A percentile compares a stretch with the other conserved stretches of the same genome.
These are phyloP conservation scores for Chymomyza procnemis DNA, from an alignment of 2,888 invertebrate genomes.

Conservation along the genomic window DNA sequence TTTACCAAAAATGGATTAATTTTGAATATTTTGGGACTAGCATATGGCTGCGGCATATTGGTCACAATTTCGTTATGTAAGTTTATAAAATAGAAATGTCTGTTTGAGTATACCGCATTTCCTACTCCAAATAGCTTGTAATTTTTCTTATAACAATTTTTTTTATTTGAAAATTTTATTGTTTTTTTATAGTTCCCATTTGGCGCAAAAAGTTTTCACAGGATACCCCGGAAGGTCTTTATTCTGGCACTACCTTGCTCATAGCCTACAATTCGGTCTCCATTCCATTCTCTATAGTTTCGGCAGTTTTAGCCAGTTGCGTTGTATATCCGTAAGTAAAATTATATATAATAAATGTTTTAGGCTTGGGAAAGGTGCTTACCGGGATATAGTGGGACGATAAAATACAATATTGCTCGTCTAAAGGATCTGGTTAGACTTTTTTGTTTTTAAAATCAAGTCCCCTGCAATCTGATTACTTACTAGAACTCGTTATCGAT, in stretches of 20 bases:
- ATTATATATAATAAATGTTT: too few relatives aligned
- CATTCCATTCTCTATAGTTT: constrained; percentile 89
- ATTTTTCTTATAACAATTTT: not conserved
- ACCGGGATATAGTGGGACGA: too few relatives aligned
- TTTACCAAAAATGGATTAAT: constrained; percentile 78
- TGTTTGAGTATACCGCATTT: not conserved
- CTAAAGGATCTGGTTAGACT: too few relatives aligned
- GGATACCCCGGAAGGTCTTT: constrained; percentile 92
- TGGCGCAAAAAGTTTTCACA: constrained; percentile 95
- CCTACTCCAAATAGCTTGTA: constrained; percentile 9
- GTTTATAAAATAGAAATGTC: constrained; percentile 14
- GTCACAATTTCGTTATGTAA: constrained; percentile 76
- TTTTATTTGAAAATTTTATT: too few relatives aligned
- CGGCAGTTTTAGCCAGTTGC: constrained; percentile 85
- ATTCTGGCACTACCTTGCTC: constrained; percentile 90
- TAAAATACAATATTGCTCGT: too few relatives aligned
- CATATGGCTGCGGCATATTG: constrained; percentile 77
- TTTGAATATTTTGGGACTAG: constrained; percentile 75
- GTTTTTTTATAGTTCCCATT: constrained; percentile 82
- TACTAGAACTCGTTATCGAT: too few relatives aligned
- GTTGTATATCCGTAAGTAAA: constrained; percentile 85
- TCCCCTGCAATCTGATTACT: too few relatives aligned
- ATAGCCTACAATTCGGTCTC: constrained; percentile 89
- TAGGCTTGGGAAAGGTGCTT: too few relatives aligned
- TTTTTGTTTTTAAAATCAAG: too few relatives aligned